A percentile compares a stretch with the other conserved stretches of the same genome.
phyloP scores from a whole-genome alignment of 2,797 vertebrate genomes.

The Acanthiza pusilla region DNA sequence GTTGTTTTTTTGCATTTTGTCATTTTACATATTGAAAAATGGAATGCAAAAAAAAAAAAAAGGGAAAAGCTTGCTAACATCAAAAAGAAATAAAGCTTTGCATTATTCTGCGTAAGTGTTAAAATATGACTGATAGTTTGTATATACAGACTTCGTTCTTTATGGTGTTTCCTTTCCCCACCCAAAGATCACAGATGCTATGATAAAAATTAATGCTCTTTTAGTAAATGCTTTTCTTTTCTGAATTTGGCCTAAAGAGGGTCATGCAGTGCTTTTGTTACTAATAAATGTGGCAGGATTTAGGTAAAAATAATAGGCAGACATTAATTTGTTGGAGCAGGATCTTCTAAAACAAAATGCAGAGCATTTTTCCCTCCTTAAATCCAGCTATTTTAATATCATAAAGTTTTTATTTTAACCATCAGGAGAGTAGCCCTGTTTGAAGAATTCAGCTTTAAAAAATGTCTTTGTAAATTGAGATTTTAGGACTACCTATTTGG shows the following conservation, averaged over 20 bases:
- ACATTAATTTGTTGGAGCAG: not conserved
- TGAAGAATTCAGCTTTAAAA: constrained; percentile 55
- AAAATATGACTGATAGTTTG: constrained; percentile 59
- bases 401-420: constrained; percentile 58
- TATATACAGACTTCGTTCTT: constrained; percentile 45
- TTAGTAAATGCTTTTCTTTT: not conserved
- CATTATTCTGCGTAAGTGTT: constrained; percentile 42
- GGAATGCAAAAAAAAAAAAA: constrained; percentile 9
- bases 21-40: constrained; percentile 62
- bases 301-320: not conserved
- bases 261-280: not conserved
- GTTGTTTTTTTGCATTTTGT: constrained; percentile 56
- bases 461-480: constrained; percentile 62
- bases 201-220: constrained; percentile 25
- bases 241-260: not conserved
- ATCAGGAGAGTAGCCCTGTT: constrained; percentile 19
- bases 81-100: constrained; percentile 53
- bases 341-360: not conserved
- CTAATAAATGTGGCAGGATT: not conserved
- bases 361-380: not conserved
- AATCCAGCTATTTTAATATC: constrained; percentile 40
- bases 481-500: constrained; percentile 66
- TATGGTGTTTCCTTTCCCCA: constrained; percentile 28
- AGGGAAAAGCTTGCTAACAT: not conserved
- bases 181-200: constrained; percentile 39